Evolutionary conservation across 2,113 vertebrate genomes (phyloP).

Genomic region (Oceanites oceanicus): DNA sequence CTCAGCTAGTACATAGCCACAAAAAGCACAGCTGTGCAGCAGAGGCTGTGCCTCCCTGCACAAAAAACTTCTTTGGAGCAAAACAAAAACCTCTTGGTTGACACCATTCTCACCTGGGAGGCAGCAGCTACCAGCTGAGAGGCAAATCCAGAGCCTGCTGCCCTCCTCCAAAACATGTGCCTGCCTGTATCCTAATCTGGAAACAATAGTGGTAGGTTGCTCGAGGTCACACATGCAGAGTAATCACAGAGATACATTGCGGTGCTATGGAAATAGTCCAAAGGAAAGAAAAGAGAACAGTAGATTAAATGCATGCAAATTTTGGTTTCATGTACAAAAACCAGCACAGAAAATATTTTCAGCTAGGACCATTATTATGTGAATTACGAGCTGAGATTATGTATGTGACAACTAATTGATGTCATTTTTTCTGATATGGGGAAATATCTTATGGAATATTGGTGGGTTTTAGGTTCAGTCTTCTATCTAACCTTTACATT

Average conservation of each 20-base stretch:
- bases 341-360: background rate
- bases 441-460: background rate
- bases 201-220: constrained; percentile 7
- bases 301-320: background rate
- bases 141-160: background rate
- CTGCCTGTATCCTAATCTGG: background rate
- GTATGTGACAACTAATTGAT: background rate
- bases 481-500: constrained; percentile 15
- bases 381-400: background rate
- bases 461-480: background rate
- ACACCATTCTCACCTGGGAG: background rate
- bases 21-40: background rate
- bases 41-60: background rate
- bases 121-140: background rate
- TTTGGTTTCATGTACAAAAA: background rate
- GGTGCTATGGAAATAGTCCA: background rate
- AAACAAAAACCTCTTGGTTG: background rate
- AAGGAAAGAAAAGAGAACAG: background rate
- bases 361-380: background rate
- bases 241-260: background rate
- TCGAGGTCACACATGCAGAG: background rate
- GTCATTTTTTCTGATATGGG: background rate
- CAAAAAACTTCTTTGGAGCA: background rate
- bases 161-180: background rate
- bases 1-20: background rate